Conservation (phyloP, 2,113 vertebrate genomes). For the Lophura nycthemera region DNA sequence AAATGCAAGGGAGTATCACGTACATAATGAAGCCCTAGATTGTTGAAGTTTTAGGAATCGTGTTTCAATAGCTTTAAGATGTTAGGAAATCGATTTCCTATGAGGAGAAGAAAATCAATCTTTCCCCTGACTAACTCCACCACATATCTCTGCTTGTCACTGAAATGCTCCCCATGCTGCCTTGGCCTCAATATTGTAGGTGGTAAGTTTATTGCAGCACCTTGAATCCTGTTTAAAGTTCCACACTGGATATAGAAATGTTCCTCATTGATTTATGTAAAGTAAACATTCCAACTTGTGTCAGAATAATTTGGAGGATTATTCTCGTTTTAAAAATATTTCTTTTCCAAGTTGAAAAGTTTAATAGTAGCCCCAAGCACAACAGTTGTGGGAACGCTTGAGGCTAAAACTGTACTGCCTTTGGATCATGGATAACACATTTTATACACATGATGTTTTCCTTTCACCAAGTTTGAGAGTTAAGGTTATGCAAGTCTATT, state of each 20-base stretch:
- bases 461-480: not conserved
- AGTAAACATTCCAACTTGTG: not conserved
- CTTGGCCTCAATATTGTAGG: not conserved
- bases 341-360: slow-evolving; percentile 45
- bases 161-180: not conserved
- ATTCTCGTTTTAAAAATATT: not conserved
- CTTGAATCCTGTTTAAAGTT: not conserved
- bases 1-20: not conserved
- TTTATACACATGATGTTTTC: not conserved
- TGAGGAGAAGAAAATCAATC: not conserved
- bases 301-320: slow-evolving; percentile 1
- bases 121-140: not conserved
- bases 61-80: slow-evolving; percentile 9
- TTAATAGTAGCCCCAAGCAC: slow-evolving; percentile 44
- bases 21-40: not conserved
- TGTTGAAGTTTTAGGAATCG: not conserved
- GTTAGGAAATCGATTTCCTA: not conserved
- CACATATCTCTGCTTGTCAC: not conserved
- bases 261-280: not conserved
- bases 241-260: not conserved
- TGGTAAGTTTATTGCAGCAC: not conserved
- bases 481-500: not conserved
- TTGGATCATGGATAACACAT: not conserved
- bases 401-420: not conserved
- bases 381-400: slow-evolving; percentile 23